Conservation (phyloP, 1,140 invertebrate genomes). For the Nephila pilipes region DNA sequence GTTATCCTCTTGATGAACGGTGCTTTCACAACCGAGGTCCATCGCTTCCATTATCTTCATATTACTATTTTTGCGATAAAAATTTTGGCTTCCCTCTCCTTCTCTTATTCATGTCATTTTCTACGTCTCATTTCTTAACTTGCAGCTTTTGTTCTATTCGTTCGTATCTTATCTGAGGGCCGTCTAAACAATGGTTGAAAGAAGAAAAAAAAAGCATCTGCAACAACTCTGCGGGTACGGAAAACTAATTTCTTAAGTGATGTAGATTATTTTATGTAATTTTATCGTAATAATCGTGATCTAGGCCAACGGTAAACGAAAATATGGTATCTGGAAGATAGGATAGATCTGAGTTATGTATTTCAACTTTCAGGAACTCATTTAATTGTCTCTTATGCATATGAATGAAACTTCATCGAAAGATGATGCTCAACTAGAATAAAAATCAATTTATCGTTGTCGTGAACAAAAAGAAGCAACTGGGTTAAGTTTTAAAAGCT, state of each 20-base stretch:
- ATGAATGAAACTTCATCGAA: no score
- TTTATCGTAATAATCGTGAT: not conserved
- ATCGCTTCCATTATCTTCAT: slow-evolving; percentile 23
- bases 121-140: slow-evolving; percentile 29
- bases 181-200: not conserved
- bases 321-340: not conserved
- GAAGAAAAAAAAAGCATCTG: not conserved
- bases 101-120: not conserved
- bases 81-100: not conserved
- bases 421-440: no score
- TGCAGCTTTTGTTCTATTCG: slow-evolving; percentile 32
- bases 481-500: no score
- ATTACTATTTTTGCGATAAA: slow-evolving; percentile 37
- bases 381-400: no score
- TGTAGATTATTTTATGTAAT: not conserved
- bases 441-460: no score
- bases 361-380: no score
- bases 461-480: no score
- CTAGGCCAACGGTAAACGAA: not conserved
- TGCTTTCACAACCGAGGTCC: slow-evolving; percentile 2
- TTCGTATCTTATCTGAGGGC: slow-evolving; percentile 36
- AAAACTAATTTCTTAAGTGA: slow-evolving; percentile 13
- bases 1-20: slow-evolving; percentile 12
- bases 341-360: no score
- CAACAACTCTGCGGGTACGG: not conserved